Evolutionary conservation across 1,140 invertebrate species (phyloP).

Genomic region (Neoseiulus cucumeris): DNA sequence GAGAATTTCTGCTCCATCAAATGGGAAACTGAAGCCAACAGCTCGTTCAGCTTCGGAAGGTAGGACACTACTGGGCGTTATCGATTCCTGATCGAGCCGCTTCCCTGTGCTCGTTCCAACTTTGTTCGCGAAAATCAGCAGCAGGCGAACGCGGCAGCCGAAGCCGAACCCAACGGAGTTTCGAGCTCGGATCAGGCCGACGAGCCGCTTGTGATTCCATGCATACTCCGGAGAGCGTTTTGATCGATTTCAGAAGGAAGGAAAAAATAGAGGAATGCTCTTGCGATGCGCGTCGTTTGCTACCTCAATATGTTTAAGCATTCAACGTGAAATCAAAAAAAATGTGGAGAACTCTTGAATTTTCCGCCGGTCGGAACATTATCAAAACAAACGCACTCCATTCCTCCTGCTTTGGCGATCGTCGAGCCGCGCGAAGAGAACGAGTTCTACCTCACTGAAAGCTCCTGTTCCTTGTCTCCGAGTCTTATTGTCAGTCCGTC

Average conservation of each 20-base stretch:
- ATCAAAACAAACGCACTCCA: background rate
- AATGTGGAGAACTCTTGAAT: no score
- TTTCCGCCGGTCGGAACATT: no score
- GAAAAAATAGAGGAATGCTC: background rate
- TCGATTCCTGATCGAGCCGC: background rate
- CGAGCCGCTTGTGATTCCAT: background rate
- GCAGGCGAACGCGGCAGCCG: background rate
- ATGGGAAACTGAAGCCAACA: constrained; percentile 20
- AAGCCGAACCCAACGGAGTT: background rate
- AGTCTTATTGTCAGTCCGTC: no score
- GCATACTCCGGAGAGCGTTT: no score
- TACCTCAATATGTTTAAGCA: background rate
- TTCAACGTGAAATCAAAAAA: background rate
- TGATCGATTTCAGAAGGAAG: background rate
- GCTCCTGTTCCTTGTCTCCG: background rate
- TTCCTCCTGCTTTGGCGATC: background rate
- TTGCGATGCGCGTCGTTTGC: background rate
- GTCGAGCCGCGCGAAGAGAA: background rate
- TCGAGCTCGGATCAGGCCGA: background rate
- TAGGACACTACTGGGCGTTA: background rate
- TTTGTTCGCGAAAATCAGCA: background rate
- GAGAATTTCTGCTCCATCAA: constrained; percentile 62
- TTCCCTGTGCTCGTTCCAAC: background rate
- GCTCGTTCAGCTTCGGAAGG: constrained; percentile 3
- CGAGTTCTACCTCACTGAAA: background rate